Conservation (phyloP, 2,888 invertebrate genomes). For the Mesorhabditis belari region DNA sequence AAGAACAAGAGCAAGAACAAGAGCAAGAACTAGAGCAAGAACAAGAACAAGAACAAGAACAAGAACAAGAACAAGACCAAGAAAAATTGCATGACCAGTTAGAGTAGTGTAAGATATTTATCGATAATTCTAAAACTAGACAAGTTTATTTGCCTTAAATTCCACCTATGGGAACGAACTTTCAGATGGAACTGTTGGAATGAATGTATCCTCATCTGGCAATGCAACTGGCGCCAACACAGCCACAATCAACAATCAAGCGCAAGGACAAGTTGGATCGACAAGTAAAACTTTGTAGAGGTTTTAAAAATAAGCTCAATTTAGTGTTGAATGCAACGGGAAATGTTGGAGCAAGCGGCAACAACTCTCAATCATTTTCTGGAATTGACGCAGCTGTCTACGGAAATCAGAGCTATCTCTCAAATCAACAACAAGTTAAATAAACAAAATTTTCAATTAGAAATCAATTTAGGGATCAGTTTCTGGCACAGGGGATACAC, state of each 20-base stretch:
- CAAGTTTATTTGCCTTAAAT: no score
- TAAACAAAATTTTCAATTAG: background rate
- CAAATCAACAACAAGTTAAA: conserved; percentile 5
- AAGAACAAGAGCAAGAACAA: no score
- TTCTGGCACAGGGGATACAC: conserved; percentile 26
- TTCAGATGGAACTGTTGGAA: conserved; percentile 24
- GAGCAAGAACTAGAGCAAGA: no score
- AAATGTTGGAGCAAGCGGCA: conserved; percentile 22
- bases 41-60: no score
- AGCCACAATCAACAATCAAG: conserved; percentile 14
- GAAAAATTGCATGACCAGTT: no score
- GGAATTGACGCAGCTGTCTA: conserved; percentile 31
- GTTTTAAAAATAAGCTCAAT: background rate
- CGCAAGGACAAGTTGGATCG: conserved; percentile 20
- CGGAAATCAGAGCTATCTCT: conserved; percentile 12
- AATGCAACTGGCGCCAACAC: conserved; percentile 26
- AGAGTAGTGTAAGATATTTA: no score
- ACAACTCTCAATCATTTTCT: conserved; percentile 21
- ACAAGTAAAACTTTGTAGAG: conserved; percentile 6
- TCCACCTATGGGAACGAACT: no score
- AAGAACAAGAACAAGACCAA: no score
- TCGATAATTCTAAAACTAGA: no score
- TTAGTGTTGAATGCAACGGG: conserved; percentile 20
- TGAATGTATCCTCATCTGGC: conserved; percentile 34
- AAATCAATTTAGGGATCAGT: conserved; percentile 18